phyloP scores from a whole-genome alignment of 2,113 vertebrate genomes.

The Tachysurus fulvidraco region DNA sequence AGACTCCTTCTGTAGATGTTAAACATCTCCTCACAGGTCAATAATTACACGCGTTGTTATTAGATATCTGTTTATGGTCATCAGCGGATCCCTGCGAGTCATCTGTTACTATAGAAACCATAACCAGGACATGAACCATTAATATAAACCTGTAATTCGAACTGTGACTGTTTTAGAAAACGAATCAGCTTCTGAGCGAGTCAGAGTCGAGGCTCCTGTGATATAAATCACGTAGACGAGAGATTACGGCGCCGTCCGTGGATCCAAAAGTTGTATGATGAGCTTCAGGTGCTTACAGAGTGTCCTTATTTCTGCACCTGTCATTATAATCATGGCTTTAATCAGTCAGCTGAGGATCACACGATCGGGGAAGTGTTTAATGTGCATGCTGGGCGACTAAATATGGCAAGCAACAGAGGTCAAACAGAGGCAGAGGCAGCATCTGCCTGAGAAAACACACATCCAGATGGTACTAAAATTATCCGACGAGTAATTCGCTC shows the following conservation, averaged over 20 bases:
- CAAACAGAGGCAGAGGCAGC: not conserved
- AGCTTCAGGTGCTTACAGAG: not conserved
- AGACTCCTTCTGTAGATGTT: not conserved
- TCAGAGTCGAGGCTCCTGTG: not conserved
- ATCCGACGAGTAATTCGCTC: not conserved
- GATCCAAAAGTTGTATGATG: not conserved
- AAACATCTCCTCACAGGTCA: not conserved
- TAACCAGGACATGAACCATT: not conserved
- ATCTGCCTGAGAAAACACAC: not conserved
- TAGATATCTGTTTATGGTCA: not conserved
- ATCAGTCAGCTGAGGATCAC: slow-evolving; percentile 16
- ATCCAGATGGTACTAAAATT: slow-evolving; percentile 25
- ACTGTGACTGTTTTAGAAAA: not conserved
- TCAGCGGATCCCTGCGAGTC: not conserved
- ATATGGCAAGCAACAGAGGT: not conserved
- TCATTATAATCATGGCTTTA: not conserved
- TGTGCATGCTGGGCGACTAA: slow-evolving; percentile 3
- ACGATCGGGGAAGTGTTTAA: slow-evolving; percentile 9
- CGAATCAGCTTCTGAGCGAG: not conserved
- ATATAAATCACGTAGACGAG: not conserved
- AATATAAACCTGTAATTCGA: not conserved
- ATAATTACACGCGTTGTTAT: not conserved
- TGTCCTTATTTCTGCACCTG: slow-evolving; percentile 21
- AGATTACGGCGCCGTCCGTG: not conserved
- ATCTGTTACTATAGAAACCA: not conserved